phyloP scores from a whole-genome alignment of 2,113 vertebrate genomes.

The Mystacornis crossleyi region DNA sequence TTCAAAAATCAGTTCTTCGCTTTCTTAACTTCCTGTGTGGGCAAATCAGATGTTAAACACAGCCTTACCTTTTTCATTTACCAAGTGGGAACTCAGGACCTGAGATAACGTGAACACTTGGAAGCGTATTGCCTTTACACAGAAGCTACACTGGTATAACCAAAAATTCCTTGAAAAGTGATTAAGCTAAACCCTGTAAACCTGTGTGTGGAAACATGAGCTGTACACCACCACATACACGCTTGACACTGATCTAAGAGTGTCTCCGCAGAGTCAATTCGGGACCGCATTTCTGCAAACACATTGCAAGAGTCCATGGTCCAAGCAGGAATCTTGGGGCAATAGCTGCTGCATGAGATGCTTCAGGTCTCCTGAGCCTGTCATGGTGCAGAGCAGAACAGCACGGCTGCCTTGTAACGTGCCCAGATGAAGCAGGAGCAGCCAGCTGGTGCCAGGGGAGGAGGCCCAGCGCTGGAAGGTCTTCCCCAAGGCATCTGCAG shows the following conservation, averaged over 20 bases:
- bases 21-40: background rate
- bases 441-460: background rate
- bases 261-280: accelerated
- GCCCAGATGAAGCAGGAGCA: background rate
- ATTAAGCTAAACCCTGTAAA: background rate
- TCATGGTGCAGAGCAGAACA: background rate
- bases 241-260: background rate
- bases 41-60: background rate
- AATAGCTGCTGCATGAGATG: background rate
- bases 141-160: background rate
- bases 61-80: background rate
- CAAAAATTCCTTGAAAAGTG: background rate
- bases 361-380: background rate
- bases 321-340: background rate
- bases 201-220: accelerated
- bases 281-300: background rate
- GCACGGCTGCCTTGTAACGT: accelerated
- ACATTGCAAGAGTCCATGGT: background rate
- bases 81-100: background rate
- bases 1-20: background rate
- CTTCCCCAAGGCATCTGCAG: background rate
- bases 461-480: background rate
- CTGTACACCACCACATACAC: background rate
- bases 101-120: background rate
- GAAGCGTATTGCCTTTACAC: background rate